phyloP scores from a whole-genome alignment of 2,797 vertebrate genomes.

The Sparidentex hasta region DNA sequence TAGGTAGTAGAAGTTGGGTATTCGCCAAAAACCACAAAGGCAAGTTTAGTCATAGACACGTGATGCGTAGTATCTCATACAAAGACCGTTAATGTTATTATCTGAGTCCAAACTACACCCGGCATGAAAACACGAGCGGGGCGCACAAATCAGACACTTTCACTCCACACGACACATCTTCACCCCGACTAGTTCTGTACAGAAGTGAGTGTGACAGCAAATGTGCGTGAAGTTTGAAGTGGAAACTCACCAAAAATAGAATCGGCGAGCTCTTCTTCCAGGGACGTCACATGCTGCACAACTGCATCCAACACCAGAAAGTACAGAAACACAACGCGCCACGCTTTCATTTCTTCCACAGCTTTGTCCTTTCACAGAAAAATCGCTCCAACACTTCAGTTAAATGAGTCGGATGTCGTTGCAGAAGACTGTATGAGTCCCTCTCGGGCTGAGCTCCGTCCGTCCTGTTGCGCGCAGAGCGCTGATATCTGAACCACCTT shows the following conservation, averaged over 20 bases:
- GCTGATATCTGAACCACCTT: constrained; percentile 78
- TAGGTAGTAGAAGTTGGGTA: neutral
- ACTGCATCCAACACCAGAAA: constrained; percentile 76
- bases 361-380: constrained; percentile 32
- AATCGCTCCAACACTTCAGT: neutral
- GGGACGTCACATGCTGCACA: constrained; percentile 71
- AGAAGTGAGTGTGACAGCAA: neutral
- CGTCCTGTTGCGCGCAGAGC: constrained; percentile 58
- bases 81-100: neutral
- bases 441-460: constrained; percentile 21
- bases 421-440: neutral
- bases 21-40: constrained; percentile 12
- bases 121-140: neutral
- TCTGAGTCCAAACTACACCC: constrained; percentile 17
- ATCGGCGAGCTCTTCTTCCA: constrained; percentile 76
- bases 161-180: neutral
- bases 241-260: constrained; percentile 83
- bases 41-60: constrained; percentile 39
- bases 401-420: neutral
- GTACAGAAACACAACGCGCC: constrained; percentile 63
- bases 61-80: neutral
- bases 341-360: constrained; percentile 80
- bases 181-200: accelerated
- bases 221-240: constrained; percentile 6
- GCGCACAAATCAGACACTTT: neutral